Base-by-base conservation (phyloP, 2,888 invertebrate genomes). In the Meliscaeva auricollis region DNA sequence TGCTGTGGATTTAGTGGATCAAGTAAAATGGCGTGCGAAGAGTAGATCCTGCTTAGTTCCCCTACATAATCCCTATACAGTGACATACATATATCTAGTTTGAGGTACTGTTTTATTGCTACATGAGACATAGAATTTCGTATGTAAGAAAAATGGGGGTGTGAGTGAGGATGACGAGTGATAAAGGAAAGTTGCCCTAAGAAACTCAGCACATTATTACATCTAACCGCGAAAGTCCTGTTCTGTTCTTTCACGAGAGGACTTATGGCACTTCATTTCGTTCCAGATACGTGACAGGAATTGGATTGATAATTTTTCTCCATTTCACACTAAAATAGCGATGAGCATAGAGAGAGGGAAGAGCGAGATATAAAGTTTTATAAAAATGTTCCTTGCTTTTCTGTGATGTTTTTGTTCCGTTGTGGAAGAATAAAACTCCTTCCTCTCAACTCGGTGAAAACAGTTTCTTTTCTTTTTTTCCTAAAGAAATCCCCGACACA, bases 251-350 rank as follows among this genome's bases (percentile, higher is more conserved):
- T n/a, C n/a, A n/a, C 66, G 66, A 79, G 66, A 84, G 66, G 79
- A 84, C 84, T 84, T 84, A 84, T 84, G 72, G 75, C 79, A 84
- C 84, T 84, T 84, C 79, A 80, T 84, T 80, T 84, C 70, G 75
- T 76, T 56, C 46, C 13, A 52, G 48, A 56, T 68, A 84, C 79
- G 84, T 84, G 84, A 79, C 70, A 35, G 35, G 84, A 84, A 84
- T 84, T 60, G 50, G 66, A 79, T 79, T 76, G 54, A 70, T 79
- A 75, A 84, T 79, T 75, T 76, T 84, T 80, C 72, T 46, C 60
- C 52, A 60, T 76, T 35, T 35, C 30, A 44, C 48, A 44, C 32
- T 22, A 20, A 32, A 58, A 58, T 58, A 58, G 20, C 7, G 38
- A 38, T 8, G 9, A 35, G 35, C 35, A 8, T 2, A 1, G 35